Evolutionary conservation across 1,140 invertebrate genomes (phyloP), one percentile per base, ranked within the genome.

Genomic region (Hypsibius dujardini): DNA sequence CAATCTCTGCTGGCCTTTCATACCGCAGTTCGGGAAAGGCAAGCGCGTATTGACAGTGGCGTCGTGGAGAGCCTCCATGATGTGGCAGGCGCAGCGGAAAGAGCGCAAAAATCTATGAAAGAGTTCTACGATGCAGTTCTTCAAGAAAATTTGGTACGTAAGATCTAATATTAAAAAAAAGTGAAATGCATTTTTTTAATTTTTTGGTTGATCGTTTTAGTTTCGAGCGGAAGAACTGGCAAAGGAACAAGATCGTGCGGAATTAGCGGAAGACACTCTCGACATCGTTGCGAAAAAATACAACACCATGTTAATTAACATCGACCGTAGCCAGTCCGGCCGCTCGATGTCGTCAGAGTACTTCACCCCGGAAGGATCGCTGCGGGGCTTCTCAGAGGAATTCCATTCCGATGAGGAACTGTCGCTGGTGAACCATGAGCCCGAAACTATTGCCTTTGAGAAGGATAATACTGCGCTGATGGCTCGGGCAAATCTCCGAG

Each of bases 101-200:
- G 50, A 56, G 50, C 50, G 50, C 50, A 56, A 56, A 56, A 56
- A 56, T 56, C 50, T 7, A 7, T 56, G 50, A 7, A n/a, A n/a
- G 50, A 56, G n/a, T 56, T 56, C n/a, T n/a, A 56, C 50, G 50
- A 56, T 56, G 50, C 50, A n/a, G 50, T 56, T 56, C 50, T 56
- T 7, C 50, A 56, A n/a, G 50, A 56, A n/a, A 56, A 56, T n/a
- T 7, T 7, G n/a, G 50, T 56, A 56, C 7, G 50, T 7, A 56
- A 56, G n/a, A 56, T 56, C n/a, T n/a, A n/a, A n/a, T n/a, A n/a
- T n/a, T n/a, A n/a, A n/a, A n/a, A n/a, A n/a, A n/a, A n/a, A n/a
- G n/a, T n/a, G n/a, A n/a, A n/a, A n/a, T n/a, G n/a, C n/a, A n/a
- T n/a, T n/a, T n/a, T n/a, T n/a, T n/a, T n/a, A n/a, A n/a, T n/a